Percentiles rank a stretch among this genome's conserved stretches.
phyloP scores from a whole-genome alignment of 2,888 invertebrate genomes.

The Caenorhabditis japonica region DNA sequence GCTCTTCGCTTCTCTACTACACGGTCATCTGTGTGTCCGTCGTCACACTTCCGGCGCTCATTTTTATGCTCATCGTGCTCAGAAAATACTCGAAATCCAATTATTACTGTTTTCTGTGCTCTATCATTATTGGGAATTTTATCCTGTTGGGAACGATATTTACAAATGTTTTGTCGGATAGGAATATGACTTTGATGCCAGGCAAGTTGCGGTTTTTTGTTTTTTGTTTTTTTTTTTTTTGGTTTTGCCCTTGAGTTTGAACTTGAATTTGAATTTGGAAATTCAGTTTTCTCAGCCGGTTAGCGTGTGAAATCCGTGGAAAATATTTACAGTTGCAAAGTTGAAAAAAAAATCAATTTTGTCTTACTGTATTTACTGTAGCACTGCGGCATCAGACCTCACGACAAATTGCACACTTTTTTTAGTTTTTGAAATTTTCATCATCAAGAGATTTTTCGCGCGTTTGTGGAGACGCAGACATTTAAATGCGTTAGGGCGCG shows the following conservation, averaged over 20 bases:
- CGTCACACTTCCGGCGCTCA: slow-evolving; percentile 32
- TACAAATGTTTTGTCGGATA: slow-evolving; percentile 51
- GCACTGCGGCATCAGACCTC: no score
- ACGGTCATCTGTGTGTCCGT: slow-evolving; percentile 38
- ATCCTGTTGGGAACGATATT: slow-evolving; percentile 50
- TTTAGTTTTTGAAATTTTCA: slow-evolving; percentile 1
- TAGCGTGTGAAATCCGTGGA: no score
- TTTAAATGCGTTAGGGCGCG: no score
- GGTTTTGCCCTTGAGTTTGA: no score
- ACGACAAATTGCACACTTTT: no score
- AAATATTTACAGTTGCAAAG: no score
- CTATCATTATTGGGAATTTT: slow-evolving; percentile 59
- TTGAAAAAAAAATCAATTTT: no score
- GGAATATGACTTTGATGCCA: slow-evolving; percentile 30
- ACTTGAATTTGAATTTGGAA: no score
- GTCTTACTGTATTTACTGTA: no score
- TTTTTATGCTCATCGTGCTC: slow-evolving; percentile 20
- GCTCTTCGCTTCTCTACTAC: slow-evolving; percentile 41
- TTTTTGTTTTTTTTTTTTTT: no score
- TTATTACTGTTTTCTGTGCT: slow-evolving; percentile 56
- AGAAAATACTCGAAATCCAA: slow-evolving; percentile 33
- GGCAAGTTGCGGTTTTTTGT: slow-evolving; percentile 19
- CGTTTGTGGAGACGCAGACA: no score
- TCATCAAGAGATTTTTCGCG: background rate
- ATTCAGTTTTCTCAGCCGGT: no score